Conservation (phyloP, 2,888 invertebrate species). For the Drosophila austrosaltans region DNA sequence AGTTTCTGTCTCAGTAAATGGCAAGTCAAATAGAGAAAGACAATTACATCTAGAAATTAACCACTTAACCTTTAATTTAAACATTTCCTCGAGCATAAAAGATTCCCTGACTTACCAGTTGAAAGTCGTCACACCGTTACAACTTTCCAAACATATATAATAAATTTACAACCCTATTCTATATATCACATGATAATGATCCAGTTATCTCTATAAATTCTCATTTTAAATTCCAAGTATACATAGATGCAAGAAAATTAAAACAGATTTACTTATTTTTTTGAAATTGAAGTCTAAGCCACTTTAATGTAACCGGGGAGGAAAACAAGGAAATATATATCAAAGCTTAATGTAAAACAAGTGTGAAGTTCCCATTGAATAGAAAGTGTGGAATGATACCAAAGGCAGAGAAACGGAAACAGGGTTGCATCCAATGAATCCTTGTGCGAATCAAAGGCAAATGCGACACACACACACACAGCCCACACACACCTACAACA, state of each 20-base stretch:
- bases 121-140: too few species aligned
- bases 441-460: slow-evolving; percentile 54
- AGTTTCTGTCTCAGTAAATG: too few species aligned
- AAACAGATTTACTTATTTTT: neutral
- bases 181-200: neutral
- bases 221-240: neutral
- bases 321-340: slow-evolving; percentile 28
- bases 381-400: neutral
- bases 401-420: neutral
- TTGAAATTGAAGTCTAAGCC: slow-evolving; percentile 23
- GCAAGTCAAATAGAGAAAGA: too few species aligned
- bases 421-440: slow-evolving; percentile 20
- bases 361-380: slow-evolving; percentile 53
- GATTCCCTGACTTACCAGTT: too few species aligned
- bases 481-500: slow-evolving; percentile 22
- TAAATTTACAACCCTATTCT: neutral
- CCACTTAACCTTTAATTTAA: too few species aligned
- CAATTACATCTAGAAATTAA: too few species aligned
- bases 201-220: slow-evolving; percentile 1
- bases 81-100: too few species aligned
- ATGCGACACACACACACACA: slow-evolving; percentile 36
- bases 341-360: slow-evolving; percentile 58
- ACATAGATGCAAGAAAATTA: neutral
- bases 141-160: neutral
- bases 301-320: slow-evolving; percentile 25